A percentile compares a stretch with the other conserved stretches of the same genome.
phyloP scores from a whole-genome alignment of 2,797 vertebrate genomes.

The Manis crassicaudata region DNA sequence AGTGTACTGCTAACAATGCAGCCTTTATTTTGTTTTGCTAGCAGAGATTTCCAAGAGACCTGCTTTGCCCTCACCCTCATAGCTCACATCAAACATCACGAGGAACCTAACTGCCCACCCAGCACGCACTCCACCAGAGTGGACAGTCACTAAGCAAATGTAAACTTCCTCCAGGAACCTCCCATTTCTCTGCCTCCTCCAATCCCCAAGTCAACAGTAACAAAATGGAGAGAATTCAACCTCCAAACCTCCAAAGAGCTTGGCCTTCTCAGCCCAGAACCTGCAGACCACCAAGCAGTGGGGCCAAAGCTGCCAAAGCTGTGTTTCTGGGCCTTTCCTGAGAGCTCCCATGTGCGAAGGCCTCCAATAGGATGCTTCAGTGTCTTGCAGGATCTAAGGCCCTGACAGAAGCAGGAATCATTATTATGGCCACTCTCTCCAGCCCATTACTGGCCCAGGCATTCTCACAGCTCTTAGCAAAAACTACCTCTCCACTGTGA shows the following conservation, averaged over 20 bases:
- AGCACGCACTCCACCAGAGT: background rate
- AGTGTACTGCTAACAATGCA: background rate
- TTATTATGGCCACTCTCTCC: conserved; percentile 31
- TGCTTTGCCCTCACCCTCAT: background rate
- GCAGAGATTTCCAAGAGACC: background rate
- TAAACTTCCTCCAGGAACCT: background rate
- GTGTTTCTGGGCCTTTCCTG: background rate
- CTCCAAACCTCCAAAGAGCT: background rate
- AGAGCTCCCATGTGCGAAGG: background rate
- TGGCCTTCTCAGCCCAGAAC: background rate
- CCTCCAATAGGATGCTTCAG: background rate
- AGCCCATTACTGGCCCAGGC: conserved; percentile 6
- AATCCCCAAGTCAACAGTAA: background rate
- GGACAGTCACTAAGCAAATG: background rate
- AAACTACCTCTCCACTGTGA: conserved; percentile 55
- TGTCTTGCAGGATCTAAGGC: conserved; percentile 24
- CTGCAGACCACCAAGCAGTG: background rate
- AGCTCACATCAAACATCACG: background rate
- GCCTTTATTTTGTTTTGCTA: background rate
- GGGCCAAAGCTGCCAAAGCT: background rate
- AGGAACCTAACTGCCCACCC: background rate
- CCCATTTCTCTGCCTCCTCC: background rate
- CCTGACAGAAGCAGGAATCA: conserved; percentile 9
- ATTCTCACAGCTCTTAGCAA: conserved; percentile 61
- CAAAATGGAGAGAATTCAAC: background rate